Evolutionary conservation across 1,140 invertebrate genomes (phyloP).

Genomic region (Drosophila arawakana): DNA sequence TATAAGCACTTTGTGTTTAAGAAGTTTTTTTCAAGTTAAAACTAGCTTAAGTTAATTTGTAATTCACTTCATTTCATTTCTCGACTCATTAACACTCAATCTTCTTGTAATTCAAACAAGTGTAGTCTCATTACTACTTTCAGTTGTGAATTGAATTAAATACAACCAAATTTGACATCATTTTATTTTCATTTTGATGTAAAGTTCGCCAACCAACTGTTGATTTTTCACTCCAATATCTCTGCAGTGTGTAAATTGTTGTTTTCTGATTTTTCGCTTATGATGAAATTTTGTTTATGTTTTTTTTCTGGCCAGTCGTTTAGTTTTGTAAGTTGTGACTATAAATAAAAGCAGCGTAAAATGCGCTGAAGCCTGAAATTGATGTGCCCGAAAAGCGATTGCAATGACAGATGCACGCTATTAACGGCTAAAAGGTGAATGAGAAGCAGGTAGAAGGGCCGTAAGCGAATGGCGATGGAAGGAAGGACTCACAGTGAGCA

Average conservation of each 20-base stretch:
- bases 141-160: too few relatives aligned
- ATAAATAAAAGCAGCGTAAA: slow-evolving; percentile 44
- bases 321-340: slow-evolving; percentile 36
- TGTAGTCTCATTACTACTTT: too few relatives aligned
- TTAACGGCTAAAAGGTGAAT: slow-evolving; percentile 44
- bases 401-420: slow-evolving; percentile 58
- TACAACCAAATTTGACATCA: background rate
- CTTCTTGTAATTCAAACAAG: too few relatives aligned
- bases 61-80: too few relatives aligned
- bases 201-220: background rate
- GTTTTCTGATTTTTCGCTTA: background rate
- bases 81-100: too few relatives aligned
- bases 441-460: background rate
- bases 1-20: too few relatives aligned
- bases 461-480: background rate
- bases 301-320: slow-evolving; percentile 1
- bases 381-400: slow-evolving; percentile 50
- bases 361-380: slow-evolving; percentile 47
- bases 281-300: slow-evolving; percentile 4
- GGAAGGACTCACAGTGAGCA: background rate
- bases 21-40: too few relatives aligned
- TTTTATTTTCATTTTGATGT: background rate
- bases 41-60: too few relatives aligned
- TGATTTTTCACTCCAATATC: background rate
- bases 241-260: background rate